Base-by-base conservation (phyloP, 2,888 invertebrate species). In the Polydrusus tereticollis region DNA sequence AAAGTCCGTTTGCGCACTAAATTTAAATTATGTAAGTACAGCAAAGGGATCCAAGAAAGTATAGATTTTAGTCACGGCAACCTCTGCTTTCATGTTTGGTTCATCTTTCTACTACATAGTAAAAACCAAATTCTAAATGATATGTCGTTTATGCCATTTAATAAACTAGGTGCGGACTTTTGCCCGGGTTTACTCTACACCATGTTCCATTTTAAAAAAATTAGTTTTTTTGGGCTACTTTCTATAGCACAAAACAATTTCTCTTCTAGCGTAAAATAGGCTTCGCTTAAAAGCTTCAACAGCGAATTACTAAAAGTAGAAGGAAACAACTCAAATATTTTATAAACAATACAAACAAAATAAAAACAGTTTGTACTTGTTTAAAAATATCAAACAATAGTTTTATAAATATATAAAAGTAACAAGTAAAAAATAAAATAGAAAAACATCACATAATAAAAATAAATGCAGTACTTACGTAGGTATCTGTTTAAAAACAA, bases 331-430 rank as follows among this genome's bases (percentile, higher is more conserved):
- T 41, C 63, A 74, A 65, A 67, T 69, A 73, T 60, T 26, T 33
- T 16, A 16, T 29, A 55, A 55, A 66, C 66, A 75, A 73, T 38
- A 60, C 64, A 76, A 72, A 73, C 71, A 71, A 72, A 73, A 72
- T 72, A 74, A 73, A 72, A 73, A 63, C 72, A 73, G 67, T 76
- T 77, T 76, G 75, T 75, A 74, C 73, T 77, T 75, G 71, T 67
- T 71, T 60, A 62, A 70, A 74, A 55, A 72, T 67, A 72, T 73
- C 50, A 60, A 70, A 70, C 43, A 59, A 66, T 43, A 66, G 66
- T 50, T 63, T 50, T 55, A 60, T 63, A 63, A 63, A 63, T 63
- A 50, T 47, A 63, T 50, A 50, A 63, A 63, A 63, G 20, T 63
- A 70, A 60, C 50, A 75, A 73, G 45, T 72, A 59, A 75, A 76